Evolutionary conservation across 2,888 invertebrate genomes (phyloP).

Genomic region (Drosophila ustulata): DNA sequence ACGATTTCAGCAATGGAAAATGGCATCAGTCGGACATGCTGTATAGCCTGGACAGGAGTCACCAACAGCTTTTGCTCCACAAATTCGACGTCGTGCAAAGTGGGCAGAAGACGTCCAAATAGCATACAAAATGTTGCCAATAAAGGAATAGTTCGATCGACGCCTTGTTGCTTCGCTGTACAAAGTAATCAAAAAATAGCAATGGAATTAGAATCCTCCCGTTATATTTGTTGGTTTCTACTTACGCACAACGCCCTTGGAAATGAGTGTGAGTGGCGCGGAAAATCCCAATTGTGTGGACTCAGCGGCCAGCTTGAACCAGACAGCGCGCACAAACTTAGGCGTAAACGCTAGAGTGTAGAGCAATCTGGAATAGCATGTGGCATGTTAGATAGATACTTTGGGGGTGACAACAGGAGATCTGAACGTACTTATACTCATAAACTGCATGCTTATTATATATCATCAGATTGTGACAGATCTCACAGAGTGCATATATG

Average conservation of each 20-base stretch:
- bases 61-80: conserved; percentile 86
- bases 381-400: not conserved
- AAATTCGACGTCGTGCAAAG: conserved; percentile 95
- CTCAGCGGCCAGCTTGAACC: conserved; percentile 86
- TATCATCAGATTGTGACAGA: conserved; percentile 93
- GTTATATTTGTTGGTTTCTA: conserved; percentile 26
- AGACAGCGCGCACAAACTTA: conserved; percentile 90
- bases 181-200: not conserved
- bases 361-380: conserved; percentile 86
- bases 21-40: conserved; percentile 85
- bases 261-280: conserved; percentile 84
- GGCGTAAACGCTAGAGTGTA: conserved; percentile 93
- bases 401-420: not conserved
- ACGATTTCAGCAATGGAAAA: conserved; percentile 91
- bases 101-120: conserved; percentile 92
- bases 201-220: not conserved
- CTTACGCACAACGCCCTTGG: conserved; percentile 85
- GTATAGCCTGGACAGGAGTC: conserved; percentile 49
- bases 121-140: conserved; percentile 94
- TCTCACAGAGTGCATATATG: conserved; percentile 89
- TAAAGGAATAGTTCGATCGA: conserved; percentile 89
- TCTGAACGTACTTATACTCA: conserved; percentile 90
- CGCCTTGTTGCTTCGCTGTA: conserved; percentile 87
- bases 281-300: conserved; percentile 84
- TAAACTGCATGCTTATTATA: conserved; percentile 93